These are phyloP conservation scores for Drosophila macrothrix DNA, from an alignment of 2,888 invertebrate genomes.

Conservation along the genomic window DNA sequence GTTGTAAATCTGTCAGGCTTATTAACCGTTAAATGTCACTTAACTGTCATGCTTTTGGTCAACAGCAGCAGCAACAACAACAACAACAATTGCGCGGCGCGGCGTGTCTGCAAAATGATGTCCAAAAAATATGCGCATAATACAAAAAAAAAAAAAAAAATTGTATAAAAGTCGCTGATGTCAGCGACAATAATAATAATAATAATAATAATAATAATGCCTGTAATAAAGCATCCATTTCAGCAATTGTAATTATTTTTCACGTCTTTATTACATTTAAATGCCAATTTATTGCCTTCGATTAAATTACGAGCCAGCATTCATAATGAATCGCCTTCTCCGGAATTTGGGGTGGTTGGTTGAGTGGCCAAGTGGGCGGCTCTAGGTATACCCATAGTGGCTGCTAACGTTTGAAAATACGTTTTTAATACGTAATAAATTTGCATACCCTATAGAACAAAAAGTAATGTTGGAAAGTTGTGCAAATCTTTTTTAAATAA, in stretches of 20 bases:
- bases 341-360: slow-evolving; percentile 5
- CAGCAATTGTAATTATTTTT: slow-evolving; percentile 72
- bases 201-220: slow-evolving; percentile 46
- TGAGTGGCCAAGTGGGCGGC: background rate
- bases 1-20: slow-evolving; percentile 81
- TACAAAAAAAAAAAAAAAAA: slow-evolving; percentile 53
- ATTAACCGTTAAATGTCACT: slow-evolving; percentile 81
- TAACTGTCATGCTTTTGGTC: slow-evolving; percentile 74
- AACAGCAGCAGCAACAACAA: slow-evolving; percentile 37
- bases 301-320: slow-evolving; percentile 70
- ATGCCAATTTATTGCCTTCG: slow-evolving; percentile 81
- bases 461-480: background rate
- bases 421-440: slow-evolving; percentile 37
- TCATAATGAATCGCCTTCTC: slow-evolving; percentile 58
- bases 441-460: slow-evolving; percentile 2
- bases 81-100: slow-evolving; percentile 27
- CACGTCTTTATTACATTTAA: slow-evolving; percentile 79
- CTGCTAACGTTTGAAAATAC: slow-evolving; percentile 27
- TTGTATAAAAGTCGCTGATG: slow-evolving; percentile 51
- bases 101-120: slow-evolving; percentile 43
- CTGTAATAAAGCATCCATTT: slow-evolving; percentile 57
- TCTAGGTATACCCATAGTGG: background rate
- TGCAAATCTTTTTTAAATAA: background rate
- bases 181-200: slow-evolving; percentile 15
- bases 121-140: slow-evolving; percentile 76